A percentile compares a stretch with the other conserved stretches of the same genome.
These are phyloP conservation scores for Neelides sp. DNA, from an alignment of 1,140 invertebrate species.

Conservation along the genomic window DNA sequence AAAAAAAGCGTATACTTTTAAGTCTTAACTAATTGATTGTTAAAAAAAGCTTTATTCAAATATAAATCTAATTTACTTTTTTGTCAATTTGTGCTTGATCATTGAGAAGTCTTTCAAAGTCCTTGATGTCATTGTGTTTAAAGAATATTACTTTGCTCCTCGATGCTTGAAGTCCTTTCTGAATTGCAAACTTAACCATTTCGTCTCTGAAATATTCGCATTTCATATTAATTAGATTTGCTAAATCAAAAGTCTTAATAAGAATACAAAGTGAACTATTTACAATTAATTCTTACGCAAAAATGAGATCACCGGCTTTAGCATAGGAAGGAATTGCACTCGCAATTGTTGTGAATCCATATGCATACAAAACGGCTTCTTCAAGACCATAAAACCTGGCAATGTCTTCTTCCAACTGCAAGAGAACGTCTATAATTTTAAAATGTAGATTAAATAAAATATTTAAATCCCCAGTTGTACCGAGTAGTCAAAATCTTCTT, in stretches of 20 bases:
- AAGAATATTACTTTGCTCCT: constrained; percentile 74
- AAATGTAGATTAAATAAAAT: constrained; percentile 22
- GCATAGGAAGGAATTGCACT: constrained; percentile 95
- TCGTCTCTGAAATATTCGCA: constrained; percentile 56
- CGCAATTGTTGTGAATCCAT: constrained; percentile 89
- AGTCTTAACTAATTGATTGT: too few relatives aligned
- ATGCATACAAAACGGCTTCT: constrained; percentile 92
- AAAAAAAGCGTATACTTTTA: too few relatives aligned
- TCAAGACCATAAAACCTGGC: constrained; percentile 84
- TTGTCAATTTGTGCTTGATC: constrained; percentile 54
- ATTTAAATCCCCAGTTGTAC: too few relatives aligned
- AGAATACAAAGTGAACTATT: background rate
- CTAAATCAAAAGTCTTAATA: too few relatives aligned
- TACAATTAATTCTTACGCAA: constrained; percentile 51
- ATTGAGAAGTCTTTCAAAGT: constrained; percentile 64
- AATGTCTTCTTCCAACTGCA: constrained; percentile 76
- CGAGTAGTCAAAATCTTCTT: constrained; percentile 3
- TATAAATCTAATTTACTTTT: constrained; percentile 39
- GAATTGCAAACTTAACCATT: constrained; percentile 82
- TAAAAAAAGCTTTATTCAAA: constrained; percentile 8
- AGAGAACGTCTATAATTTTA: constrained; percentile 88
- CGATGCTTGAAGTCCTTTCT: constrained; percentile 85
- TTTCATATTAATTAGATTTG: constrained; percentile 22
- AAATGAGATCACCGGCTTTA: constrained; percentile 86
- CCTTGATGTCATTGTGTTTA: constrained; percentile 79